phyloP scores from a whole-genome alignment of 2,113 vertebrate genomes.

The Pithys albifrons region DNA sequence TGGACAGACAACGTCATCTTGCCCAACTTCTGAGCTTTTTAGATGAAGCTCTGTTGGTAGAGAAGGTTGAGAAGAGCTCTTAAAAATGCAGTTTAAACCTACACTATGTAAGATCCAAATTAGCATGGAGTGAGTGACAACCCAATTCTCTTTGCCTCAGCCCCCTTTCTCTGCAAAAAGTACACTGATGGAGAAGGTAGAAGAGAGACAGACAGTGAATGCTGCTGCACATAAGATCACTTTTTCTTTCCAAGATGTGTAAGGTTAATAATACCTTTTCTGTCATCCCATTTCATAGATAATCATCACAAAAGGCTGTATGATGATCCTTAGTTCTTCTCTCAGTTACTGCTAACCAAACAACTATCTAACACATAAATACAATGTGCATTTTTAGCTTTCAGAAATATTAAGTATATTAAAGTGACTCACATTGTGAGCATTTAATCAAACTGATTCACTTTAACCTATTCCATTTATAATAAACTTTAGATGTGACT shows the following conservation, averaged over 20 bases:
- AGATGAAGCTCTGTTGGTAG: neutral
- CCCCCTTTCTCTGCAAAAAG: neutral
- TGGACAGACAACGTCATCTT: neutral
- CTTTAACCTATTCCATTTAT: neutral
- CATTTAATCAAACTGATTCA: neutral
- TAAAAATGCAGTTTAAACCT: conserved; percentile 2
- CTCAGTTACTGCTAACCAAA: neutral
- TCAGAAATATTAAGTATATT: neutral
- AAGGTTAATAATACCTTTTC: neutral
- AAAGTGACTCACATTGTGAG: neutral
- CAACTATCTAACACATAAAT: neutral
- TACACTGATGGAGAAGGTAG: neutral
- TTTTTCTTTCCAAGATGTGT: neutral
- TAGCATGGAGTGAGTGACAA: neutral
- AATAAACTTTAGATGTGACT: neutral
- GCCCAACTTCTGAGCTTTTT: neutral
- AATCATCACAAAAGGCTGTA: neutral
- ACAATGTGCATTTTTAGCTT: neutral
- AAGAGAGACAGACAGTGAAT: neutral
- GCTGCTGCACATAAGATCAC: neutral
- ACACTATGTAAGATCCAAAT: neutral
- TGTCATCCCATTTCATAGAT: neutral
- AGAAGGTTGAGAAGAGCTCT: neutral
- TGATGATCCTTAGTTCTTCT: neutral
- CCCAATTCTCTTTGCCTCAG: neutral